Conservation (phyloP, 2,888 invertebrate species). For the Choreutis nemorana region DNA sequence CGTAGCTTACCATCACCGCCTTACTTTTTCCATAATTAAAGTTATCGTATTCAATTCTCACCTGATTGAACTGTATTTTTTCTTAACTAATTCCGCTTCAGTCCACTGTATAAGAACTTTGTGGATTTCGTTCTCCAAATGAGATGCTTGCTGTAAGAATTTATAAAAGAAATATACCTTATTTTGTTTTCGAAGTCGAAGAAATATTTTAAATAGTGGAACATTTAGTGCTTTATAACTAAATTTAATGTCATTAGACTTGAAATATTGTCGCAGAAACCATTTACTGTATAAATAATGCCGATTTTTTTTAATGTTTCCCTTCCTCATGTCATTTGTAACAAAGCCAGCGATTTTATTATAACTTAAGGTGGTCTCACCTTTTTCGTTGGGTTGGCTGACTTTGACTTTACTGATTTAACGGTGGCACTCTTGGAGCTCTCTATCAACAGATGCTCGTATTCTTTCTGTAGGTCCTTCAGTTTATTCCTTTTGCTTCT, state of each 20-base stretch:
- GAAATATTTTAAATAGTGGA: too few relatives aligned
- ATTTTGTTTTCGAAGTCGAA: too few relatives aligned
- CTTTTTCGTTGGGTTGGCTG: constrained; percentile 69
- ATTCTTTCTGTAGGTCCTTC: constrained; percentile 66
- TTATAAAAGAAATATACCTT: too few relatives aligned
- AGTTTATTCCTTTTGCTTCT: constrained; percentile 69
- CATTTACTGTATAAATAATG: too few relatives aligned
- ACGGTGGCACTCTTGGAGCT: constrained; percentile 54
- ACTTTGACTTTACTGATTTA: constrained; percentile 51
- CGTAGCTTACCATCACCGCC: too few relatives aligned
- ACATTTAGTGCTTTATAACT: too few relatives aligned
- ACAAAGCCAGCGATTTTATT: background rate
- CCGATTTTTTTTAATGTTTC: too few relatives aligned
- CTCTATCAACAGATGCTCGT: constrained; percentile 68
- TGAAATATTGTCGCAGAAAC: too few relatives aligned
- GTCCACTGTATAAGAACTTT: constrained; percentile 82
- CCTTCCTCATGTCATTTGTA: too few relatives aligned
- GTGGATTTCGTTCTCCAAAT: constrained; percentile 83
- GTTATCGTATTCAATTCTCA: constrained; percentile 17
- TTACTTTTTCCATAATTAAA: background rate
- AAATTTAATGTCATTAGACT: too few relatives aligned
- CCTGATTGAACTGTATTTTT: constrained; percentile 78
- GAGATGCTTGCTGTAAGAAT: constrained; percentile 67
- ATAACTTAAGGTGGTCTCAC: constrained; percentile 32
- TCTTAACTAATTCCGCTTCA: constrained; percentile 80